A percentile compares a stretch with the other conserved stretches of the same genome.
phyloP scores from a whole-genome alignment of 1,140 invertebrate species.

The Heliconius eleuchia region DNA sequence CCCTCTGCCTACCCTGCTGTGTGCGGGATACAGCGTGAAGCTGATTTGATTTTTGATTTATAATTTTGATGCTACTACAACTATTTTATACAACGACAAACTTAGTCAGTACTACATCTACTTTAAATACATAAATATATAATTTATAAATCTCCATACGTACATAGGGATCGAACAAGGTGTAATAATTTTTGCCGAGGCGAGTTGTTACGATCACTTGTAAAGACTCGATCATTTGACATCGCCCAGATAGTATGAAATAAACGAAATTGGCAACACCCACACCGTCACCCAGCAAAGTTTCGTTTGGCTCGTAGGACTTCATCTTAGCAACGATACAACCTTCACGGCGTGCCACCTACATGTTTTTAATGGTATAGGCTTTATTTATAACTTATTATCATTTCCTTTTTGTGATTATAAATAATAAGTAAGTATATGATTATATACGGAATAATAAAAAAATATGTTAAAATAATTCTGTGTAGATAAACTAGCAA shows the following conservation, averaged over 20 bases:
- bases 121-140: too few species aligned
- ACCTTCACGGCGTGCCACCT: slow-evolving; percentile 82
- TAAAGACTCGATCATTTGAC: slow-evolving; percentile 84
- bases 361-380: slow-evolving; percentile 15
- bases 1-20: too few species aligned
- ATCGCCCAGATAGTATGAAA: slow-evolving; percentile 84
- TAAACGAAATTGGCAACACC: slow-evolving; percentile 85
- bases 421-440: too few species aligned
- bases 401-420: neutral
- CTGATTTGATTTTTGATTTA: too few species aligned
- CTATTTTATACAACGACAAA: too few species aligned
- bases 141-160: neutral
- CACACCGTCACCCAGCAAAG: slow-evolving; percentile 83
- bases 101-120: too few species aligned
- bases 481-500: too few species aligned
- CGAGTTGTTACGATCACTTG: slow-evolving; percentile 68
- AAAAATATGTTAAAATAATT: too few species aligned
- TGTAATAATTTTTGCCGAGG: slow-evolving; percentile 71
- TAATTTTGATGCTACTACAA: neutral
- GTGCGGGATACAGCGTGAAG: too few species aligned
- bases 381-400: neutral
- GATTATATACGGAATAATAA: too few species aligned
- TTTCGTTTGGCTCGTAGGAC: slow-evolving; percentile 81
- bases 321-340: slow-evolving; percentile 85
- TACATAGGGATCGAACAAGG: slow-evolving; percentile 76